Percentiles rank a stretch among this genome's conserved stretches.
phyloP scores from a whole-genome alignment of 64 coral and sea anemone species.

The Stichodactyla mertensii region DNA sequence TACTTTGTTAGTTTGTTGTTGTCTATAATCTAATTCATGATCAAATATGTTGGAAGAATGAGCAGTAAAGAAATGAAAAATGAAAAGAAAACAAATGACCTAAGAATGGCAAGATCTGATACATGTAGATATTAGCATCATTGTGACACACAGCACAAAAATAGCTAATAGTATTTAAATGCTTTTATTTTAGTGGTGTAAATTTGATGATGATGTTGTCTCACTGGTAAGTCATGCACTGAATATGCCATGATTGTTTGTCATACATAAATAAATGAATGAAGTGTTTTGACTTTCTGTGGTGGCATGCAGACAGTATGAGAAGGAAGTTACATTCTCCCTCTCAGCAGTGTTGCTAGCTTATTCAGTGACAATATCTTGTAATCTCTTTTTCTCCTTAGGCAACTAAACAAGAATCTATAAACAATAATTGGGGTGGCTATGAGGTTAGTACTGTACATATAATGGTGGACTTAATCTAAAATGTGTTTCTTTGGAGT shows the following conservation, averaged over 20 bases:
- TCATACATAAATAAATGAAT: background rate
- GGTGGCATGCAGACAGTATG: too few species aligned
- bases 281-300: background rate
- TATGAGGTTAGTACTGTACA: slow-evolving; percentile 58
- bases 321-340: too few species aligned
- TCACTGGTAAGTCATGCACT: slow-evolving; percentile 67
- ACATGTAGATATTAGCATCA: too few species aligned
- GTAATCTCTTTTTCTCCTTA: background rate
- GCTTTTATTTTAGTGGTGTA: slow-evolving; percentile 77
- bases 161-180: background rate
- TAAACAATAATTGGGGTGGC: slow-evolving; percentile 97
- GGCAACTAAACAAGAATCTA: slow-evolving; percentile 97
- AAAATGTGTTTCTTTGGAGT: too few species aligned
- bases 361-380: background rate
- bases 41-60: too few species aligned
- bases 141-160: background rate
- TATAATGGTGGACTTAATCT: too few species aligned
- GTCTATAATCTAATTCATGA: too few species aligned
- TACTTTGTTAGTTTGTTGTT: too few species aligned
- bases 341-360: too few species aligned
- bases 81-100: too few species aligned
- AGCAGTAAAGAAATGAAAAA: too few species aligned
- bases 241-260: background rate
- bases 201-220: slow-evolving; percentile 99
- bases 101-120: too few species aligned